A percentile compares a stretch with the other conserved stretches of the same genome.
Evolutionary conservation across 2,888 invertebrate genomes (phyloP).

Genomic region (Polydrusus tereticollis): DNA sequence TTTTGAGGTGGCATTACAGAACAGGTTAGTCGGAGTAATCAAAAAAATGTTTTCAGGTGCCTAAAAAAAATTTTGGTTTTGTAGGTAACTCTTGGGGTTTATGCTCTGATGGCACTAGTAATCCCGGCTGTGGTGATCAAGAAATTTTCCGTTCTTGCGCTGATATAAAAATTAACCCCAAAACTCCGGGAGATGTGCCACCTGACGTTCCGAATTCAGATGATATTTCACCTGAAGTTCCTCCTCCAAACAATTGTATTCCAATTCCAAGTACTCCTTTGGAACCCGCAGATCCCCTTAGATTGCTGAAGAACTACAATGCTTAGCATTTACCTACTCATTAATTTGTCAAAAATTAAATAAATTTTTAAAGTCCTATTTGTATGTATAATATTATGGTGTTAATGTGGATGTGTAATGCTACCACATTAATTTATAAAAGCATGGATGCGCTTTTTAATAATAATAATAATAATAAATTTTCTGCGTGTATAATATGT

Average conservation of each 20-base stretch:
- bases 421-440: too few species aligned
- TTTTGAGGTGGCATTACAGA: constrained; percentile 68
- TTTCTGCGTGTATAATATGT: too few species aligned
- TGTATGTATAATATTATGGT: too few species aligned
- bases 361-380: background rate
- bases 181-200: constrained; percentile 3
- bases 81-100: constrained; percentile 64
- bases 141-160: constrained; percentile 65
- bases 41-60: background rate
- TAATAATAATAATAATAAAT: too few species aligned
- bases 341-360: background rate
- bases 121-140: constrained; percentile 64
- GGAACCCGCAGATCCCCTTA: background rate
- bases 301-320: too few species aligned
- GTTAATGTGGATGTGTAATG: too few species aligned
- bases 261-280: background rate
- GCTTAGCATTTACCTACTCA: too few species aligned
- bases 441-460: too few species aligned
- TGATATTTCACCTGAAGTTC: background rate
- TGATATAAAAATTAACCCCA: constrained; percentile 61
- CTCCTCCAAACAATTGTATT: background rate
- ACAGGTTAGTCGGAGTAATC: constrained; percentile 45
- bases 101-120: constrained; percentile 61
- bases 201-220: background rate
- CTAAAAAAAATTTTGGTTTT: constrained; percentile 13